phyloP scores from a whole-genome alignment of 2,113 vertebrate species.

The Fulmarus glacialis region DNA sequence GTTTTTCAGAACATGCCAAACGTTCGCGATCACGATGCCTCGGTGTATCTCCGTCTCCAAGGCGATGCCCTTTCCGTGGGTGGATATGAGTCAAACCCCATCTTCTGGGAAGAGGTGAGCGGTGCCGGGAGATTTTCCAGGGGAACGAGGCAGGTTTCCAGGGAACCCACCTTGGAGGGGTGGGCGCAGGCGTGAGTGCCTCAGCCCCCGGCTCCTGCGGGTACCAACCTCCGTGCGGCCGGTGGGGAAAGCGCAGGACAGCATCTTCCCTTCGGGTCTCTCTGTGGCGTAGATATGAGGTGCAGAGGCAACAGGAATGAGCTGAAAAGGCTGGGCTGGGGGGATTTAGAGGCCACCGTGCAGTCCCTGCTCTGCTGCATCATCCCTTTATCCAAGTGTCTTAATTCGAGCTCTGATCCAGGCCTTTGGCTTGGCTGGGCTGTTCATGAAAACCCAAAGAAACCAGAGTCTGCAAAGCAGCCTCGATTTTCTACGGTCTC shows the following conservation, averaged over 20 bases:
- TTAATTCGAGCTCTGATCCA: not conserved
- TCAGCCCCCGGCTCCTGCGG: accelerated
- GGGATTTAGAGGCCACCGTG: not conserved
- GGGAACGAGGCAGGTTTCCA: not conserved
- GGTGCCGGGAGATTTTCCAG: not conserved
- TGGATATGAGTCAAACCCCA: conserved; percentile 92
- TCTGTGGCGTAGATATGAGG: accelerated
- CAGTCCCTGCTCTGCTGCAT: not conserved
- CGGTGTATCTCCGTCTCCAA: conserved; percentile 96
- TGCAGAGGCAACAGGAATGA: not conserved
- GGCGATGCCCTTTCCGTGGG: conserved; percentile 97
- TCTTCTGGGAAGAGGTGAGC: conserved; percentile 96
- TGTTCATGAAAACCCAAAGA: not conserved
- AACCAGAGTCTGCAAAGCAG: not conserved
- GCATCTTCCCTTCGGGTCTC: not conserved
- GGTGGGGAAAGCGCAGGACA: not conserved
- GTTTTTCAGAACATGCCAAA: conserved; percentile 93
- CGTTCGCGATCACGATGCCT: conserved; percentile 94
- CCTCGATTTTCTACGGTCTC: accelerated
- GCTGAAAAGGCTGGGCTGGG: not conserved
- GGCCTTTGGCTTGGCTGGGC: not conserved
- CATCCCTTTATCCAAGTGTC: not conserved
- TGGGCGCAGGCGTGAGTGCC: accelerated
- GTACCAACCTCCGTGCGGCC: not conserved
- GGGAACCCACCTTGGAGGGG: not conserved